Evolutionary conservation across 1,140 invertebrate species (phyloP), one percentile per base, ranked within the genome.

Genomic region (Archegozetes longisetosus): DNA sequence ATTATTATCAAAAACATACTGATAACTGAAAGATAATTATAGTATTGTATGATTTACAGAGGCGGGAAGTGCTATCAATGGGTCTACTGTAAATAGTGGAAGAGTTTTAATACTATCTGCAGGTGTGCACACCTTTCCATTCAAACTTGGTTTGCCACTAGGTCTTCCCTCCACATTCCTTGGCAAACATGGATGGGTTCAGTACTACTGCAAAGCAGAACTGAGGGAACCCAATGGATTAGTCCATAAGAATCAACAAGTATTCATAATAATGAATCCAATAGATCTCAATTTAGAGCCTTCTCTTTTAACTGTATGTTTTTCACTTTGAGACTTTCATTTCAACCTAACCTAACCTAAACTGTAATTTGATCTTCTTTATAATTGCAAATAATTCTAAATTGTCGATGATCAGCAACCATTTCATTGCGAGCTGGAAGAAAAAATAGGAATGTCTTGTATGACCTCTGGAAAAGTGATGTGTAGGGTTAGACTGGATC

Each of bases 211-310:
- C 68, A 91, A 91, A 72, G 86, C 88, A 4, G 88, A 88, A 1
- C 74, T 93, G 0, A 76, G 87, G 53, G 89, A 93, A 70, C 85
- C 86, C 1, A 88, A 86, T 64, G 88, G 88, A 1, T 74, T 94
- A 13, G 86, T 86, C 2, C 89, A 94, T 70, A 93, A 94, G 74
- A 93, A 93, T 70, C 89, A 94, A 72, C 89, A 93, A 76, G 88
- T 93, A 9, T 94, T 95, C 71, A 91, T 94, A 66, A 87, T 95
- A 0, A 92, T 94, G 87, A 93, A 88, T 72, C 88, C 88, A 1
- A 91, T 94, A 60, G 89, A 95, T 74, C 75, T 95, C 61, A 93
- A 93, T 73, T 74, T 90, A 67, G 89, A 93, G 68, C 87, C 88
- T 28, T 80, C 86, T 1, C 82, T 88, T 64, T 74, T 94, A 62